A percentile compares a stretch with the other conserved stretches of the same genome.
Evolutionary conservation across 2,113 vertebrate species (phyloP).

Genomic region (Tauraco erythrolophus): DNA sequence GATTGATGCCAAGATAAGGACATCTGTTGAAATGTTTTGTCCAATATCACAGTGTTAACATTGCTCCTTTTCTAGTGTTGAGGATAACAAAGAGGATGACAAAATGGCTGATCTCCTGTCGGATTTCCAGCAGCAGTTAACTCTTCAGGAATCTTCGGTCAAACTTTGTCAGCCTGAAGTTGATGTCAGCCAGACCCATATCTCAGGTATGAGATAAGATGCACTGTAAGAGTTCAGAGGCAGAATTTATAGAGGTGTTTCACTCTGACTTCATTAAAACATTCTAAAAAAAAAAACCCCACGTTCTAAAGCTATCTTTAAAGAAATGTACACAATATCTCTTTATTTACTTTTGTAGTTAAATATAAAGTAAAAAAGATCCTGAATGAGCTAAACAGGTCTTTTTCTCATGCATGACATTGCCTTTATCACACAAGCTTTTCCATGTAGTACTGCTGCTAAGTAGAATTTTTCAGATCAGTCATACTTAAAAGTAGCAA

Average conservation of each 20-base stretch:
- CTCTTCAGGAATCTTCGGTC: conserved; percentile 84
- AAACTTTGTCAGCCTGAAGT: conserved; percentile 92
- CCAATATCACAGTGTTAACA: neutral
- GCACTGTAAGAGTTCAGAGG: neutral
- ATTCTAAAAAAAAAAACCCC: neutral
- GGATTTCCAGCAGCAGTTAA: conserved; percentile 93
- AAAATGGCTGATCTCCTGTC: conserved; percentile 91
- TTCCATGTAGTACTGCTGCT: neutral
- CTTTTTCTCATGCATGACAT: neutral
- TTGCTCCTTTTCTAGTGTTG: conserved; percentile 75
- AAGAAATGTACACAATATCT: neutral
- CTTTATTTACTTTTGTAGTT: neutral
- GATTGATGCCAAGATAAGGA: neutral
- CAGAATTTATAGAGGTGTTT: neutral
- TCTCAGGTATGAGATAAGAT: conserved; percentile 83
- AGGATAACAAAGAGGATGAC: conserved; percentile 83
- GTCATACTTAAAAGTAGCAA: neutral
- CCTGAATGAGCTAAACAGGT: neutral
- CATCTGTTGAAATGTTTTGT: neutral
- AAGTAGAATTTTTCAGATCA: neutral
- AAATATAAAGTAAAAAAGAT: neutral
- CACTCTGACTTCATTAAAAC: neutral
- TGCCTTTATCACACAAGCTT: neutral
- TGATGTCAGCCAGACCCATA: conserved; percentile 87
- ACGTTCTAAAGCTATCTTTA: neutral